Evolutionary conservation across 1,140 invertebrate species (phyloP), one percentile per base, ranked within the genome.

Genomic region (Dendrolimus punctatus): DNA sequence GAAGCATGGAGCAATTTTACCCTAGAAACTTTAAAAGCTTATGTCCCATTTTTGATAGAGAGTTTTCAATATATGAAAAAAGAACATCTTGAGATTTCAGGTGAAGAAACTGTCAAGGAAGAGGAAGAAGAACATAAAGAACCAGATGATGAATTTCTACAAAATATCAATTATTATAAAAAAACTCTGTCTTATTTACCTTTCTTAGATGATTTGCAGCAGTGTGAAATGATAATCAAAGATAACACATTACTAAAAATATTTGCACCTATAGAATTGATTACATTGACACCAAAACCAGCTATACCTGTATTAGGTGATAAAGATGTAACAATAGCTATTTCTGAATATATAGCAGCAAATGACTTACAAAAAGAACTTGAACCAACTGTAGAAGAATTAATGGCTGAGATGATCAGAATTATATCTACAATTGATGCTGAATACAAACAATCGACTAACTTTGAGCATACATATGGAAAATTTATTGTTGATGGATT

Each of bases 401-500:
- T 85, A 45, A 69, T 80, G 58, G 69, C 75, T 46, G 74, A 84
- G 65, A 68, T 90, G 6, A 61, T 72, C 36, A 73, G 62, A 8
- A 62, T 71, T 6, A 78, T 91, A 40, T 66, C 62, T 62, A 55
- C 60, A 39, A 69, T 79, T 44, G 87, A 89, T 54, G 64, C 69
- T n/a, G 55, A 70, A 55, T 58, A 61, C 57, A 40, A 64, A 58
- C 41, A 70, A 57, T 6, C 59, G 58, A 42, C 67, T 55, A 62
- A 64, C 58, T 51, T 56, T 57, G 49, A 77, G 51, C 47, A 70
- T 53, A 8, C 53, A 51, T 87, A 85, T 61, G 84, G 86, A 8
- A 88, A 88, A 52, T 91, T 87, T 85, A 85, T 92, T 56, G 71
- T 92, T 38, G 90, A 91, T 70, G 89, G 85, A 4, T 87, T 91